These are phyloP conservation scores for Iphiclides podalirius DNA, from an alignment of 2,888 invertebrate species.

Conservation along the genomic window DNA sequence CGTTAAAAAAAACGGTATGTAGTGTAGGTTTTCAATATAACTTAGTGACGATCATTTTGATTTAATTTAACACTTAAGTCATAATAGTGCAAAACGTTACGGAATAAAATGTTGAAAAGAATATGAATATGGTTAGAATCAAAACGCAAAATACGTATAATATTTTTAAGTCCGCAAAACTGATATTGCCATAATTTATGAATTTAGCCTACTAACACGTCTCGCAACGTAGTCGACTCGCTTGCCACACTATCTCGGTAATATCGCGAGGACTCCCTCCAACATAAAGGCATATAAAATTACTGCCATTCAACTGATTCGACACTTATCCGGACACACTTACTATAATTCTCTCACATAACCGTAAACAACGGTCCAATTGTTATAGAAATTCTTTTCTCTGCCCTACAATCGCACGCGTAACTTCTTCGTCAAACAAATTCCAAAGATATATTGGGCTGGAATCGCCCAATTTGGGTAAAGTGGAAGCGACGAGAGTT, in stretches of 20 bases:
- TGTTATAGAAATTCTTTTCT: conserved; percentile 65
- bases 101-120: no score
- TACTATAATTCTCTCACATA: conserved; percentile 58
- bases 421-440: conserved; percentile 71
- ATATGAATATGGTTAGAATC: no score
- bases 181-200: conserved; percentile 12
- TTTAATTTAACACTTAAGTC: no score
- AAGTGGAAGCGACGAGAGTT: conserved; percentile 71
- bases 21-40: no score
- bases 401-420: conserved; percentile 47
- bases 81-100: no score
- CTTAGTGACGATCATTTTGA: no score
- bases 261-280: conserved; percentile 43
- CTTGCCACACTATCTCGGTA: conserved; percentile 43
- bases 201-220: conserved; percentile 12
- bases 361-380: conserved; percentile 65
- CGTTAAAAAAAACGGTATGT: no score
- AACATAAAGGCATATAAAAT: conserved; percentile 48
- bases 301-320: conserved; percentile 41
- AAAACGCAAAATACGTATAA: no score
- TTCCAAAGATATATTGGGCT: conserved; percentile 69
- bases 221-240: conserved; percentile 29
- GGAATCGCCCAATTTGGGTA: conserved; percentile 74
- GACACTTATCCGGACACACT: conserved; percentile 53
- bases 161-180: no score